A percentile compares a stretch with the other conserved stretches of the same genome.
phyloP scores from a whole-genome alignment of 2,113 vertebrate genomes.

The Arothron firmamentum region DNA sequence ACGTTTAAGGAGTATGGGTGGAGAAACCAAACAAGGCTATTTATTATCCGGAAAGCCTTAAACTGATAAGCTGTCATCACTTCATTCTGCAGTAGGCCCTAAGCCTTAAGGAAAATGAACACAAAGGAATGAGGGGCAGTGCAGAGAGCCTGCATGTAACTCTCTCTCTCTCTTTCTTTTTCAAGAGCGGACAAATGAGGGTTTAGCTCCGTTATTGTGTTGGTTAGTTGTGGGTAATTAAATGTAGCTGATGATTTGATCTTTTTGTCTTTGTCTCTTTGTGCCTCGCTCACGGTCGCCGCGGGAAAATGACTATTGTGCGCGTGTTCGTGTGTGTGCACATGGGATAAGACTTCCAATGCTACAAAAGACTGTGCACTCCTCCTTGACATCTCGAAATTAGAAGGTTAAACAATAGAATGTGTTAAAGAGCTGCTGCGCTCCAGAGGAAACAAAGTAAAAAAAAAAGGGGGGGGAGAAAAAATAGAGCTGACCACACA shows the following conservation, averaged over 20 bases:
- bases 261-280: slow-evolving; percentile 65
- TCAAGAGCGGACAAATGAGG: slow-evolving; percentile 45
- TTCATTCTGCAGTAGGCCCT: slow-evolving; percentile 58
- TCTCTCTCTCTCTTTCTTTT: slow-evolving; percentile 1
- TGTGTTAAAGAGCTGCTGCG: slow-evolving; percentile 41
- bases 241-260: slow-evolving; percentile 73
- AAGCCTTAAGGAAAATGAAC: not conserved
- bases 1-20: slow-evolving; percentile 66
- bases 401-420: slow-evolving; percentile 67
- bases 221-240: slow-evolving; percentile 72
- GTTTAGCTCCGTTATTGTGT: slow-evolving; percentile 65
- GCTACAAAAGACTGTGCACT: slow-evolving; percentile 36
- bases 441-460: slow-evolving; percentile 8
- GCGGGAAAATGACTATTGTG: slow-evolving; percentile 27
- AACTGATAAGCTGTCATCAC: slow-evolving; percentile 75
- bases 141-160: not conserved
- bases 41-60: slow-evolving; percentile 70
- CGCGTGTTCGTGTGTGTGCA: slow-evolving; percentile 10
- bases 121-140: slow-evolving; percentile 32
- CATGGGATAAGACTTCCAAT: slow-evolving; percentile 28
- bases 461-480: slow-evolving; percentile 14
- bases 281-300: slow-evolving; percentile 38
- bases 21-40: slow-evolving; percentile 70
- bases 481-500: slow-evolving; percentile 17
- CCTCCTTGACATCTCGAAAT: slow-evolving; percentile 54